Conservation (phyloP, 2,113 vertebrate genomes). For the Oreocharis arfaki region DNA sequence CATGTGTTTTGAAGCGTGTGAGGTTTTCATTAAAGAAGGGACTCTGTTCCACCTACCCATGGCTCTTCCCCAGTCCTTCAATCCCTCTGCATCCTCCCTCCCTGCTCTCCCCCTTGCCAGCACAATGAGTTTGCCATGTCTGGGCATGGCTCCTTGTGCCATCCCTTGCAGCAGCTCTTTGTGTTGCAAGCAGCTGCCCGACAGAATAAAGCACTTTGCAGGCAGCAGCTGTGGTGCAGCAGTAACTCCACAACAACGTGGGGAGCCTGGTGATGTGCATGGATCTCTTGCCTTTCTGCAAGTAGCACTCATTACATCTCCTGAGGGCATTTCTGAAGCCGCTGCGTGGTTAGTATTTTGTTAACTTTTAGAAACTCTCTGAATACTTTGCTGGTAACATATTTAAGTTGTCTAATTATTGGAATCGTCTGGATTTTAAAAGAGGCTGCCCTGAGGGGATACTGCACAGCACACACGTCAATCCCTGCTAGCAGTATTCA, state of each 20-base stretch:
- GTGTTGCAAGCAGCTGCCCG: neutral
- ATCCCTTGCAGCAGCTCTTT: neutral
- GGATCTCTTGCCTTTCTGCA: neutral
- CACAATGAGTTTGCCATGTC: neutral
- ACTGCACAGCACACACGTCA: neutral
- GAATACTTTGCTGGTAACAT: neutral
- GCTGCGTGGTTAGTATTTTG: neutral
- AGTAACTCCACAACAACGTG: accelerated
- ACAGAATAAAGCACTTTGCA: neutral
- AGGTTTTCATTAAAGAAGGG: neutral
- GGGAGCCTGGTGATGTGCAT: neutral
- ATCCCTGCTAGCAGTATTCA: slow-evolving; percentile 5
- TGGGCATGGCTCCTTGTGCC: neutral
- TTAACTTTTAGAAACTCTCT: neutral
- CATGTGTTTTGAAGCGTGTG: neutral
- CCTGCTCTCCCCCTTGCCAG: neutral
- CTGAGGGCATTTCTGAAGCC: neutral
- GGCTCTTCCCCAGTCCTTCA: neutral
- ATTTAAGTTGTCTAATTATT: slow-evolving; percentile 25
- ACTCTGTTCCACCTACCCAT: neutral
- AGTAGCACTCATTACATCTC: neutral
- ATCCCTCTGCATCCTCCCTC: neutral
- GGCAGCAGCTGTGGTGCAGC: neutral
- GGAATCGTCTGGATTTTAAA: slow-evolving; percentile 32
- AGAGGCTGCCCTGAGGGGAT: neutral